Conservation (phyloP, 2,888 invertebrate genomes). For the Chymomyza amoena region DNA sequence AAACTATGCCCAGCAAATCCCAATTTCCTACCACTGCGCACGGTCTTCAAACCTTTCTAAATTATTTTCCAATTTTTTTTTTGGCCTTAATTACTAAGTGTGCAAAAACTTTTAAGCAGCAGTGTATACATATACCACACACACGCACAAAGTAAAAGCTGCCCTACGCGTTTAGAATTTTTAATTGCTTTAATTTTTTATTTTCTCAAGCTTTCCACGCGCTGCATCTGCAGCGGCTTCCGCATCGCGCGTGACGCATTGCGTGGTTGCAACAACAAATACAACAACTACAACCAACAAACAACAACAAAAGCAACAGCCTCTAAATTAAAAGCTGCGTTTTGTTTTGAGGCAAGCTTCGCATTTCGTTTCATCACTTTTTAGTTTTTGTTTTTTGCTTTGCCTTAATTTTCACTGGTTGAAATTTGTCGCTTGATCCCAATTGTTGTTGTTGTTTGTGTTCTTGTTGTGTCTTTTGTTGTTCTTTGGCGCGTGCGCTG, state of each 20-base stretch:
- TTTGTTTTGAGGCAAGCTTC: conserved; percentile 28
- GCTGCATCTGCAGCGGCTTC: conserved; percentile 46
- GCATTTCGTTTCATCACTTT: conserved; percentile 8
- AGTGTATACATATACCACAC: neutral
- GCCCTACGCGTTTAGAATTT: conserved; percentile 64
- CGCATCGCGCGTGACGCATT: conserved; percentile 59
- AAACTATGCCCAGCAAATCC: no score
- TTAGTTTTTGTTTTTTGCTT: neutral
- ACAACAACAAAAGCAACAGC: conserved; percentile 27
- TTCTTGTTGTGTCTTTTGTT: conserved; percentile 19
- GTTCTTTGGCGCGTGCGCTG: conserved; percentile 1
- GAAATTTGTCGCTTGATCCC: neutral
- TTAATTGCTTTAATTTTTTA: conserved; percentile 57
- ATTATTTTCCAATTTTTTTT: no score
- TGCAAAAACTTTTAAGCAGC: no score
- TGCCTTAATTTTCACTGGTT: conserved; percentile 7
- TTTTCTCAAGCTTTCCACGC: conserved; percentile 8
- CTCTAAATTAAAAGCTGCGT: conserved; percentile 16
- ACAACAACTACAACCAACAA: conserved; percentile 1
- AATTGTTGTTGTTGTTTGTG: conserved; percentile 12
- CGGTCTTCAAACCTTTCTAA: no score
- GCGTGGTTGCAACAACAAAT: neutral
- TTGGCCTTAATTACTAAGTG: no score
- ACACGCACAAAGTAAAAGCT: conserved; percentile 38
- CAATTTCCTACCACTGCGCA: no score